Conservation (phyloP, 2,888 invertebrate genomes). For the Calliscelio sp. region DNA sequence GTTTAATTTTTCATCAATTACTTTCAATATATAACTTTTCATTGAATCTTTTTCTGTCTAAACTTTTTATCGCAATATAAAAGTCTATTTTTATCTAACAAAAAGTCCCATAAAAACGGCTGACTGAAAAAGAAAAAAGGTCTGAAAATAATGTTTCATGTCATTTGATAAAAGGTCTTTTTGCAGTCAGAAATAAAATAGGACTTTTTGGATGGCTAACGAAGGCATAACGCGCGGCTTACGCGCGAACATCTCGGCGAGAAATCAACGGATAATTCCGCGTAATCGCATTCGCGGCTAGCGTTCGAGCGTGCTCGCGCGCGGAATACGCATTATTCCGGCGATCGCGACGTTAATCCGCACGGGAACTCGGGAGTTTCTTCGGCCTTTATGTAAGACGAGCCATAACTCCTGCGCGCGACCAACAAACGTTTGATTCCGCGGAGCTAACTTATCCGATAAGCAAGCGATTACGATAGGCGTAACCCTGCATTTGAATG, state of each 20-base stretch:
- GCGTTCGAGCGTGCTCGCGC: conserved; percentile 28
- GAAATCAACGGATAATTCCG: conserved; percentile 73
- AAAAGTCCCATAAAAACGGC: too few relatives aligned
- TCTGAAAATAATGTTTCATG: conserved; percentile 16
- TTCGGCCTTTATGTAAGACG: conserved; percentile 67
- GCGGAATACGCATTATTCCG: conserved; percentile 68
- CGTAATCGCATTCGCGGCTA: conserved; percentile 71
- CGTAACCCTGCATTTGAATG: conserved; percentile 66
- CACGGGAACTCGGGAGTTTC: conserved; percentile 56
- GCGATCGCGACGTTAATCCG: conserved; percentile 69
- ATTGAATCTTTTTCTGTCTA: too few relatives aligned
- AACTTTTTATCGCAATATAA: too few relatives aligned
- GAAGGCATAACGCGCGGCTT: conserved; percentile 64
- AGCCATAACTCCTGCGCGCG: conserved; percentile 63
- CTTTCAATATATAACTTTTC: too few relatives aligned
- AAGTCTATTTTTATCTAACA: too few relatives aligned
- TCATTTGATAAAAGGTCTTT: conserved; percentile 14
- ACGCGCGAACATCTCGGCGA: conserved; percentile 62
- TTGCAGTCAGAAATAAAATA: conserved; percentile 39
- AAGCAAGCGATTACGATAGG: conserved; percentile 69
- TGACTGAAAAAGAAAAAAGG: background rate
- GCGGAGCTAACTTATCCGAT: conserved; percentile 67
- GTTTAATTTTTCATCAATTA: too few relatives aligned
- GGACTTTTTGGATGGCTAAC: conserved; percentile 52
- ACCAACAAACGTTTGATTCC: conserved; percentile 56